These are phyloP conservation scores for Saccostrea cuccullata DNA, from an alignment of 1,140 invertebrate species.

Conservation along the genomic window DNA sequence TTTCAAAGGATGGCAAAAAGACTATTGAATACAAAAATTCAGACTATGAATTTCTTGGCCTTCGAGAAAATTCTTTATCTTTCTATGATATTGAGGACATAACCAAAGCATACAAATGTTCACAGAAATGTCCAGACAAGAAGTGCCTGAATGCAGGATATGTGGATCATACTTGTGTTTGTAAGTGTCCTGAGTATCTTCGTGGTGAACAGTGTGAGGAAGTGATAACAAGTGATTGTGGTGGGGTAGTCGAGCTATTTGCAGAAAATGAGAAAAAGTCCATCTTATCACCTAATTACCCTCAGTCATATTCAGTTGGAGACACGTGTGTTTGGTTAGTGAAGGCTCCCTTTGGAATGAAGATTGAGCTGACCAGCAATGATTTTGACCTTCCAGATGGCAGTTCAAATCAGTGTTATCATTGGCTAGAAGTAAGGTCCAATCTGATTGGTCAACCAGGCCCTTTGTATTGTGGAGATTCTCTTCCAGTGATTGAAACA, in stretches of 20 bases:
- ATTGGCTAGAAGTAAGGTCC: constrained; percentile 12
- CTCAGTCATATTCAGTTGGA: neutral
- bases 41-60: constrained; percentile 6
- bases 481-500: neutral
- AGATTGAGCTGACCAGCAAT: neutral
- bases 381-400: constrained; percentile 7
- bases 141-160: neutral
- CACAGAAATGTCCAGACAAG: neutral
- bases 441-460: constrained; percentile 7
- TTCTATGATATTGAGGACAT: constrained; percentile 9
- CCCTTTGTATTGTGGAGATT: neutral
- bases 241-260: neutral
- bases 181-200: neutral
- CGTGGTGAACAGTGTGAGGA: neutral
- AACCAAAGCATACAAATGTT: constrained; percentile 5
- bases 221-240: neutral
- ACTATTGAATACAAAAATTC: neutral
- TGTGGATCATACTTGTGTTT: neutral
- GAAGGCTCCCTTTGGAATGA: neutral
- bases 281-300: neutral
- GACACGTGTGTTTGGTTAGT: neutral
- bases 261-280: neutral
- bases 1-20: constrained; percentile 27
- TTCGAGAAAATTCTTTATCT: neutral
- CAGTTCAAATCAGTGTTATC: neutral